Evolutionary conservation across 2,797 vertebrate species (phyloP).

Genomic region (Triplophysa yarkandensis): DNA sequence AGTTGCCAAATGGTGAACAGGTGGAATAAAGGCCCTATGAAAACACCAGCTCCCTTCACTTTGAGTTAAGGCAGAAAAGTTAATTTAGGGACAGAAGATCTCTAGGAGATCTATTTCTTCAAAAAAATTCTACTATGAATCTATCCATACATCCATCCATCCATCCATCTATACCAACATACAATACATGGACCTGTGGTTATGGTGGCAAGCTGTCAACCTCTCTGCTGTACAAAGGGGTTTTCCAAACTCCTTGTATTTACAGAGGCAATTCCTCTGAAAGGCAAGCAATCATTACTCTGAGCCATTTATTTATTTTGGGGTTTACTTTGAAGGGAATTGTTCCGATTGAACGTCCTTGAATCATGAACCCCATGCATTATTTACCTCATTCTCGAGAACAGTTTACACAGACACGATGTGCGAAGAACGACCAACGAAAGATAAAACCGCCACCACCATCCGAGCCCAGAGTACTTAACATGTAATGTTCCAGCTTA

Average conservation of each 20-base stretch:
- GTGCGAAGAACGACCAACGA: slow-evolving; percentile 20
- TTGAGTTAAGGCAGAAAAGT: slow-evolving; percentile 61
- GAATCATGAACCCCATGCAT: slow-evolving; percentile 12
- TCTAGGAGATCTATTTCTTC: no score
- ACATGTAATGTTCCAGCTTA: slow-evolving; percentile 44
- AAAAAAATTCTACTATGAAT: no score
- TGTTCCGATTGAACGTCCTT: background rate
- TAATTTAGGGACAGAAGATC: slow-evolving; percentile 37
- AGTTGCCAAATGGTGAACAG: slow-evolving; percentile 74
- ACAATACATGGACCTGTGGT: background rate
- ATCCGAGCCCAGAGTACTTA: slow-evolving; percentile 2
- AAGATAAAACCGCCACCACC: slow-evolving; percentile 9
- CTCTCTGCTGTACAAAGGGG: slow-evolving; percentile 17
- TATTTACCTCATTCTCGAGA: slow-evolving; percentile 38
- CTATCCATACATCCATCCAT: background rate
- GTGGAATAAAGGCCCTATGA: slow-evolving; percentile 65
- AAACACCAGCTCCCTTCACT: slow-evolving; percentile 58
- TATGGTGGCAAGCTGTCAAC: background rate
- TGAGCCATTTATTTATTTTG: slow-evolving; percentile 3
- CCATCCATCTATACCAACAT: background rate
- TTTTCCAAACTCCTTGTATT: slow-evolving; percentile 17
- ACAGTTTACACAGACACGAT: slow-evolving; percentile 33
- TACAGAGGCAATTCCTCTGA: background rate
- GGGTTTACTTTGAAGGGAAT: slow-evolving; percentile 3
- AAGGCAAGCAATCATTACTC: background rate